Conservation (phyloP, 2,797 vertebrate genomes). For the Helarctos malayanus region DNA sequence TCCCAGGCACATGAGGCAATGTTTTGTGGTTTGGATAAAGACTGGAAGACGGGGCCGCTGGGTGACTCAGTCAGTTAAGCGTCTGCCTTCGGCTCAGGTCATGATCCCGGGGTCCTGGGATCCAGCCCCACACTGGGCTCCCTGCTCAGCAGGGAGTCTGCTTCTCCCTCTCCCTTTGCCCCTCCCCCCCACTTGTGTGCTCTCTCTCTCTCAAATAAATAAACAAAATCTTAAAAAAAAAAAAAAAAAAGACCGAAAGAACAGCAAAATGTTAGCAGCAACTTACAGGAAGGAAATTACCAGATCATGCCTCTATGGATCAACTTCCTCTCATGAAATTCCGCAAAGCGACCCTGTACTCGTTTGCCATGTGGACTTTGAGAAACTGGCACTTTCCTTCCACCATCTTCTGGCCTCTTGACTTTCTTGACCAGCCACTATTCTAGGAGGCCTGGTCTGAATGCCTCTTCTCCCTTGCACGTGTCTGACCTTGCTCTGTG, state of each 20-base stretch:
- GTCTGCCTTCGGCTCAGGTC: no score
- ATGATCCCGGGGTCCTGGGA: no score
- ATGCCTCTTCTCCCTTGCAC: neutral
- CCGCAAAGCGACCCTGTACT: neutral
- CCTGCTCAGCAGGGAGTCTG: no score
- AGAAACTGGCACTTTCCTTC: neutral
- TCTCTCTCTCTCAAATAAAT: neutral
- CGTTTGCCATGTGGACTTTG: neutral
- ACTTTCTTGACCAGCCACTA: neutral
- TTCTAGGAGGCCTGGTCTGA: neutral
- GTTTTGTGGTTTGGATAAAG: neutral
- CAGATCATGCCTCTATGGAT: neutral
- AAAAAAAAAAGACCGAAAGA: neutral
- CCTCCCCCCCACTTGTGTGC: no score
- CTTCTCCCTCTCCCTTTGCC: no score
- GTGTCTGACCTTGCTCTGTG: neutral
- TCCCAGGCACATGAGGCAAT: neutral
- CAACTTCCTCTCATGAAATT: constrained; percentile 26
- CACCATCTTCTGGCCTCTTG: neutral
- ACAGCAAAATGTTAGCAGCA: neutral
- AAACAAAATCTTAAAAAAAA: neutral
- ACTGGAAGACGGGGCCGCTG: neutral
- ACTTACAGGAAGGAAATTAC: neutral
- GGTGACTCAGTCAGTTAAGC: no score
- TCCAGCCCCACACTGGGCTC: no score